Percentiles rank a stretch among this genome's conserved stretches.
These are phyloP conservation scores for Suncus etruscus DNA, from an alignment of 2,113 vertebrate genomes.

Conservation along the genomic window DNA sequence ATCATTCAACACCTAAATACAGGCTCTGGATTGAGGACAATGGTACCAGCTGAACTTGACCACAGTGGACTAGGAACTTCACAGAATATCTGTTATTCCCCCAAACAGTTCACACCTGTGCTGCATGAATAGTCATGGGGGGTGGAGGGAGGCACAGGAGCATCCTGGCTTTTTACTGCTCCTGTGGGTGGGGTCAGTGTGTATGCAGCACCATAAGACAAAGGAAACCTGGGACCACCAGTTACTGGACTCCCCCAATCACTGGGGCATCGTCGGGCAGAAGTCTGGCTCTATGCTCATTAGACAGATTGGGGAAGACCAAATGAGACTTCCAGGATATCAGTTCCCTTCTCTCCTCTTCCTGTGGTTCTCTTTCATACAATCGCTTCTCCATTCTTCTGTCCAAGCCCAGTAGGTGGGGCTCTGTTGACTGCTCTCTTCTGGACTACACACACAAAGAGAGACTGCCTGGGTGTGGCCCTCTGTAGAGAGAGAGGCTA, in stretches of 20 bases:
- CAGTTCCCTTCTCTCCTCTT: neutral
- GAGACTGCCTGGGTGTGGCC: fast-evolving
- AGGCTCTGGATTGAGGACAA: neutral
- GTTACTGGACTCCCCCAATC: neutral
- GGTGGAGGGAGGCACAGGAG: neutral
- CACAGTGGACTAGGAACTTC: neutral
- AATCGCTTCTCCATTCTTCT: neutral
- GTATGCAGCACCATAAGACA: neutral
- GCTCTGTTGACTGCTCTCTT: neutral
- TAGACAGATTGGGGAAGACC: neutral
- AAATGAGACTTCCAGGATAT: neutral
- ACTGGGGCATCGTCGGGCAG: neutral
- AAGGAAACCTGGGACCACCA: neutral
- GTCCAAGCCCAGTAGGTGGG: neutral
- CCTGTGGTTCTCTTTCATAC: neutral
- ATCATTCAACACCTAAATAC: neutral
- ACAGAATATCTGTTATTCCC: neutral
- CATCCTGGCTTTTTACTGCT: neutral
- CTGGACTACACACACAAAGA: neutral
- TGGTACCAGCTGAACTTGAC: neutral
- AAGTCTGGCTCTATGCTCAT: neutral
- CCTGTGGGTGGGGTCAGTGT: neutral
- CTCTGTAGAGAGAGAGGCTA: neutral
- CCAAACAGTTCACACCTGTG: neutral
- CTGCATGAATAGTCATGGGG: neutral